Percentiles rank a stretch among this genome's conserved stretches.
Evolutionary conservation across 1,140 invertebrate genomes (phyloP).

Genomic region (Drosophila leontia): DNA sequence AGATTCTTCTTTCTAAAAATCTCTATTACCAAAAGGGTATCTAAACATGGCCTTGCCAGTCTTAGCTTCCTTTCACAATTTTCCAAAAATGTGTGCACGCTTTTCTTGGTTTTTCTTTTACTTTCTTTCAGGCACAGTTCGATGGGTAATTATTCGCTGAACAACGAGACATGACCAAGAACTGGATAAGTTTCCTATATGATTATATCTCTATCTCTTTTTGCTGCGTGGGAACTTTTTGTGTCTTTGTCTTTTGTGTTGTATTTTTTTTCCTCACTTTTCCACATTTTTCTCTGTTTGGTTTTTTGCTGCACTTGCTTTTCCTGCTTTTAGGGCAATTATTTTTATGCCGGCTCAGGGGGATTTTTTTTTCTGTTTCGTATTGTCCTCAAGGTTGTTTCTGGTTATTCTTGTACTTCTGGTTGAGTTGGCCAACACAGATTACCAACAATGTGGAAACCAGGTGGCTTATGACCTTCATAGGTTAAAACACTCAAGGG

Average conservation of each 20-base stretch:
- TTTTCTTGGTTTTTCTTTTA: slow-evolving; percentile 48
- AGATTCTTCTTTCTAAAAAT: no score
- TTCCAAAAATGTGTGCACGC: slow-evolving; percentile 28
- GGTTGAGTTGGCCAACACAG: slow-evolving; percentile 42
- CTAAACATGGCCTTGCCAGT: not conserved
- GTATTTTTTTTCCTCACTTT: slow-evolving; percentile 19
- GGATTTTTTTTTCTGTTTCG: slow-evolving; percentile 10
- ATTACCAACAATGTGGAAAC: slow-evolving; percentile 18
- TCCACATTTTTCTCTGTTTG: slow-evolving; percentile 17
- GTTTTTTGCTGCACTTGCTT: slow-evolving; percentile 37
- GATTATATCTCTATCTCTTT: slow-evolving; percentile 29
- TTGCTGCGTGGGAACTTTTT: slow-evolving; percentile 46
- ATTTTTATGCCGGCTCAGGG: slow-evolving; percentile 27
- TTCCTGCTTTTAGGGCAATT: slow-evolving; percentile 51
- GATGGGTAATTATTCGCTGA: slow-evolving; percentile 38
- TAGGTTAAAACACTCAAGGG: slow-evolving; percentile 26
- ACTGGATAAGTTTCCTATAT: slow-evolving; percentile 50
- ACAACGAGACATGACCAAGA: slow-evolving; percentile 35
- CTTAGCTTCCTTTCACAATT: slow-evolving; percentile 1
- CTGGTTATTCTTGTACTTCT: slow-evolving; percentile 50
- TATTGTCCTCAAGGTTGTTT: slow-evolving; percentile 40
- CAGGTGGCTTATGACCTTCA: slow-evolving; percentile 40
- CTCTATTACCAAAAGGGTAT: not conserved
- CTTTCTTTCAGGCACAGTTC: slow-evolving; percentile 34
- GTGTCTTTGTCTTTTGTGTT: slow-evolving; percentile 27